Conservation (phyloP, 2,797 vertebrate species). For the Sus cebifrons region DNA sequence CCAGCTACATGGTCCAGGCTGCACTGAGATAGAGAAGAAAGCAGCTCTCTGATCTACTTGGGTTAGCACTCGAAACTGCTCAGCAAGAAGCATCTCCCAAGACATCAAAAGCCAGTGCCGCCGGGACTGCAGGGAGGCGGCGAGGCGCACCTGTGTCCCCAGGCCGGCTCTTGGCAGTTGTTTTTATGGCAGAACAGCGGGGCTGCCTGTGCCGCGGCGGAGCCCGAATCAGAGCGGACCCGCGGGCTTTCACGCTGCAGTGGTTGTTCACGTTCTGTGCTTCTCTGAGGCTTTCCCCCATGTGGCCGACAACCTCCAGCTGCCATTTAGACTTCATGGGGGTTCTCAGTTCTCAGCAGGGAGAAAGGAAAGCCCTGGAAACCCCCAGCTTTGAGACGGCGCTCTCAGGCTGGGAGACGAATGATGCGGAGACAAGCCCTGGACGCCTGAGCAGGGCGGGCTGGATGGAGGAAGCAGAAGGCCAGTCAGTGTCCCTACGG, state of each 20-base stretch:
- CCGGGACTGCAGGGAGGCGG: background rate
- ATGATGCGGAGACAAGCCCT: background rate
- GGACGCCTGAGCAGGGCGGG: background rate
- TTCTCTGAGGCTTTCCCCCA: slow-evolving; percentile 68
- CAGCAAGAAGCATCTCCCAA: slow-evolving; percentile 63
- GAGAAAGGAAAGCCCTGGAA: slow-evolving; percentile 57
- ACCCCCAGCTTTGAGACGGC: background rate
- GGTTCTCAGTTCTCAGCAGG: slow-evolving; percentile 46
- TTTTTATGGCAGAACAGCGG: slow-evolving; percentile 37
- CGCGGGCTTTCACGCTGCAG: background rate
- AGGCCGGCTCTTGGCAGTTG: slow-evolving; percentile 36
- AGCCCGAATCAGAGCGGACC: slow-evolving; percentile 56
- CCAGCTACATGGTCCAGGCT: background rate
- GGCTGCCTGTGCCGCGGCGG: background rate
- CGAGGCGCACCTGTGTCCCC: background rate
- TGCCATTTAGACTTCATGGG: slow-evolving; percentile 48
- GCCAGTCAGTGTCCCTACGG: background rate
- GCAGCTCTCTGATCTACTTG: slow-evolving; percentile 44
- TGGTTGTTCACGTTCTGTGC: slow-evolving; percentile 32
- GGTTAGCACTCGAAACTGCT: slow-evolving; percentile 20
- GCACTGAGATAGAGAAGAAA: slow-evolving; percentile 29
- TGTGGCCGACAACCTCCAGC: slow-evolving; percentile 35
- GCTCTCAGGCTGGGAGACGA: background rate
- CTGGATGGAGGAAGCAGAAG: background rate
- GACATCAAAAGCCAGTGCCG: background rate